These are phyloP conservation scores for Torymus tubicola DNA, from an alignment of 2,888 invertebrate genomes.

Conservation along the genomic window DNA sequence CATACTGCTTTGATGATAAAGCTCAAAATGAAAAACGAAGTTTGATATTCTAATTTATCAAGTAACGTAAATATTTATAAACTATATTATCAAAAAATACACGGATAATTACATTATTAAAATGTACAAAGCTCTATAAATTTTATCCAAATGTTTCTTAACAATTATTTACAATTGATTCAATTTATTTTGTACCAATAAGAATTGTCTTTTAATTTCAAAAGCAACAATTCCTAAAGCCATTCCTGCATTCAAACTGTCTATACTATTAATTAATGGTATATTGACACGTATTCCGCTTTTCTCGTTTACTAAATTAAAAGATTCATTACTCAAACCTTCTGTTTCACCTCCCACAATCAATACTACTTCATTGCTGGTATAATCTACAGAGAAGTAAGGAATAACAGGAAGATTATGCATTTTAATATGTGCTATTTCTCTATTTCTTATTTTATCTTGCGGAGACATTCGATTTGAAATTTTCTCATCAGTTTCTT, in stretches of 20 bases:
- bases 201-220: constrained; percentile 86
- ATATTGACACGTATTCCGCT: constrained; percentile 85
- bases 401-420: constrained; percentile 79
- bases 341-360: constrained; percentile 93
- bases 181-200: constrained; percentile 21
- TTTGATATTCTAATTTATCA: constrained; percentile 22
- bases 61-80: constrained; percentile 19
- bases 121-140: constrained; percentile 17
- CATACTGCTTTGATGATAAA: constrained; percentile 11
- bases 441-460: background rate
- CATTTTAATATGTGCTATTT: constrained; percentile 38
- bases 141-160: background rate
- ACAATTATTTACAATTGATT: constrained; percentile 13
- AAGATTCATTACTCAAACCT: constrained; percentile 87
- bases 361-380: constrained; percentile 79
- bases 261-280: constrained; percentile 86
- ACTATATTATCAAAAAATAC: constrained; percentile 8
- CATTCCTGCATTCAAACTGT: constrained; percentile 91
- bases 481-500: constrained; percentile 10
- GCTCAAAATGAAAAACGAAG: background rate
- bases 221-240: constrained; percentile 90
- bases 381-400: constrained; percentile 82
- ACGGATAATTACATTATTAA: constrained; percentile 10
- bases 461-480: background rate
- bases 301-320: constrained; percentile 79